Evolutionary conservation across 2,113 vertebrate species (phyloP).

Genomic region (Gobiocypris rarus): DNA sequence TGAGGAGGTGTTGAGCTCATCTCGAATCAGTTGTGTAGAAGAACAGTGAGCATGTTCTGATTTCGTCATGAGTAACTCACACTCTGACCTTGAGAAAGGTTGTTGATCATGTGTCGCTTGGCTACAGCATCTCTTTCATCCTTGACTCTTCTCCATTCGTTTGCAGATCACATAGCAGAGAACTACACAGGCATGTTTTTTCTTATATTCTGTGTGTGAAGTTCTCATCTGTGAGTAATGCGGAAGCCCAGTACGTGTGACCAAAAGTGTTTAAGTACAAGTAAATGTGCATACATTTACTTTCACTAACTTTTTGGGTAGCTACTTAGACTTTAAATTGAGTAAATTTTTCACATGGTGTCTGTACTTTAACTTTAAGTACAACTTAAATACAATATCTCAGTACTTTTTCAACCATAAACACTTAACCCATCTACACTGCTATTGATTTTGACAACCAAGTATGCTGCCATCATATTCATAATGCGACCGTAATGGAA

Average conservation of each 20-base stretch:
- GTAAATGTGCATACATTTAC: too few species aligned
- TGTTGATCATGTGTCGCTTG: background rate
- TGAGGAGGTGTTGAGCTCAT: background rate
- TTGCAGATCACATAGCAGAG: background rate
- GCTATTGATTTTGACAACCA: too few species aligned
- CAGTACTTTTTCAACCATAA: too few species aligned
- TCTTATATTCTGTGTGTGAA: background rate
- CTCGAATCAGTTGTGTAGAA: background rate
- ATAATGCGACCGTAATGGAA: background rate
- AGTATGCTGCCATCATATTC: too few species aligned
- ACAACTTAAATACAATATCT: too few species aligned
- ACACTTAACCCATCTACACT: too few species aligned
- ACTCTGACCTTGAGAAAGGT: background rate
- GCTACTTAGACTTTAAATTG: too few species aligned
- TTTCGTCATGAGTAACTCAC: background rate
- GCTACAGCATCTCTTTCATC: background rate
- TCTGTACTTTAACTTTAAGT: too few species aligned
- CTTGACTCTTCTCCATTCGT: background rate
- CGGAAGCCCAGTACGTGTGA: background rate
- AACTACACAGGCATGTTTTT: background rate
- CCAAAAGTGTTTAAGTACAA: too few species aligned
- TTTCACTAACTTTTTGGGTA: too few species aligned
- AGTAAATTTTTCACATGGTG: too few species aligned
- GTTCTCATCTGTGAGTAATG: background rate
- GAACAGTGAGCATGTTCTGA: background rate